Evolutionary conservation across 2,888 invertebrate species (phyloP), one percentile per base, ranked within the genome.

Genomic region (Ennomos fuscantarius): DNA sequence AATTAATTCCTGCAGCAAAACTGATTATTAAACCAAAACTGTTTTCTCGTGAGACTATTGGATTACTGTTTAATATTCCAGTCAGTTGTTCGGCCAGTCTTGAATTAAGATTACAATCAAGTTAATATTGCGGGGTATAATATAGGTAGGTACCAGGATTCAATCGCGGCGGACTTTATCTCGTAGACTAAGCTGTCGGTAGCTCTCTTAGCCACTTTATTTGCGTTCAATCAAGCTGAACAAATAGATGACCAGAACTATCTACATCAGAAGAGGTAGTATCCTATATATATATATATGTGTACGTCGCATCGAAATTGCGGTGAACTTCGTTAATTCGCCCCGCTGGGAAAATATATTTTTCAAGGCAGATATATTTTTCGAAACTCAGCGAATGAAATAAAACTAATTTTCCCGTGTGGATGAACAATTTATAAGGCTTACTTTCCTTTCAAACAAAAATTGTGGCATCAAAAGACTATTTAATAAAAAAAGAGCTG

Each of bases 181-280:
- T 74, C 74, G 69, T 74, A 75, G 76, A 68, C 70, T 76, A 65
- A 82, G 77, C 77, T 67, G 63, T 58, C 64, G 70, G 74, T 73
- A 80, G 81, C 76, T 81, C 77, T 77, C 77, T 81, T 79, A 71
- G 66, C 78, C 79, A 80, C 82, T 75, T 73, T 84, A 80, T 82
- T 81, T 81, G 78, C 75, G 70, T 81, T 80, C 72, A 72, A 78
- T 76, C 74, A 69, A 72, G 66, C 68, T 72, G 69, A 65, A 68
- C 72, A 75, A 78, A 76, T 67, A 76, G 42, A 52, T 46, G 52
- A 46, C 48, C 47, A 42, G 33, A 46, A 54, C 49, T 55, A 58
- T 56, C 58, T 49, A 65, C 50, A 46, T 12, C 44, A 49, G 58
- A 52, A 59, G 55, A 43, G 49, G 43, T 61, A 48, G 32, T 59